Conservation (phyloP, 2,888 invertebrate species). For the Desoria tigrina region DNA sequence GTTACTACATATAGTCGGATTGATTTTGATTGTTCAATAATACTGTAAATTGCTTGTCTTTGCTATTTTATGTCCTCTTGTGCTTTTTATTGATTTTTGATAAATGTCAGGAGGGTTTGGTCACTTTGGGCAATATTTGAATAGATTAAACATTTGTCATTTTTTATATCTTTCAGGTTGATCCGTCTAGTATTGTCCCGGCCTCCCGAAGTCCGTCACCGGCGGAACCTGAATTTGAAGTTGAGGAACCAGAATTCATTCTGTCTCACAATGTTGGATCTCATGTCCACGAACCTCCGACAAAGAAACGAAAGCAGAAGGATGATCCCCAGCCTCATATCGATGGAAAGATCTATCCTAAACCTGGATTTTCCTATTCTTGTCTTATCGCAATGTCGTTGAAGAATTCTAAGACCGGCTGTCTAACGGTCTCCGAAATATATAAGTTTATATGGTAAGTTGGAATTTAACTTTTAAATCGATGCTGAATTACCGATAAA, state of each 20-base stretch:
- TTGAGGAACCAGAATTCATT: constrained; percentile 53
- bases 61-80: not conserved
- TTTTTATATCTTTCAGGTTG: constrained; percentile 42
- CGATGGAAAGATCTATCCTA: constrained; percentile 73
- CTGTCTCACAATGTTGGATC: constrained; percentile 31
- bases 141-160: not conserved
- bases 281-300: constrained; percentile 47
- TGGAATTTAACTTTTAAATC: constrained; percentile 17
- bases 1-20: too few species aligned
- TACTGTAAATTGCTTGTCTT: too few species aligned
- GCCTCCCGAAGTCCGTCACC: constrained; percentile 48
- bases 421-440: constrained; percentile 95
- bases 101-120: not conserved
- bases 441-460: constrained; percentile 97
- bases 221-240: constrained; percentile 41
- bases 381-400: constrained; percentile 97
- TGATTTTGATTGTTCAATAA: not conserved
- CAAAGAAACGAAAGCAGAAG: constrained; percentile 53
- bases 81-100: not conserved
- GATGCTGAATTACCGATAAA: too few species aligned
- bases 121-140: too few species aligned
- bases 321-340: constrained; percentile 52
- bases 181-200: constrained; percentile 52
- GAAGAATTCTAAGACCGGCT: constrained; percentile 91
- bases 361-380: constrained; percentile 96